A percentile compares a stretch with the other conserved stretches of the same genome.
These are phyloP conservation scores for Ptychochromis oligacanthus DNA, from an alignment of 2,113 vertebrate genomes.

Conservation along the genomic window DNA sequence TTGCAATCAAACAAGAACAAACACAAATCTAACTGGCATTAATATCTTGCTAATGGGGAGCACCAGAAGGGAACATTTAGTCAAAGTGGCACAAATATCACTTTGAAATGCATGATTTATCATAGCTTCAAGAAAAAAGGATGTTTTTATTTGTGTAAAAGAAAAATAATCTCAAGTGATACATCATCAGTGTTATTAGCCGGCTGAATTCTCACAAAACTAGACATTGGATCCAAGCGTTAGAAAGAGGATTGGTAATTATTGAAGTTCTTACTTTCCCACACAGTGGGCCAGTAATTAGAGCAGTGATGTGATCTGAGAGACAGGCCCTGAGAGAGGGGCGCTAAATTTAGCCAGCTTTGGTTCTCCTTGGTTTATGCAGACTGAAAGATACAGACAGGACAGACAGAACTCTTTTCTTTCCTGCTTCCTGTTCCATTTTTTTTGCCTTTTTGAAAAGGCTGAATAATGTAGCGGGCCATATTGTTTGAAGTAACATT, in stretches of 20 bases:
- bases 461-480: slow-evolving; percentile 72
- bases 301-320: slow-evolving; percentile 66
- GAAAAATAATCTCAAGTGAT: neutral
- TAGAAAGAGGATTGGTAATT: slow-evolving; percentile 10
- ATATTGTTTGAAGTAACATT: slow-evolving; percentile 70
- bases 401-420: slow-evolving; percentile 47
- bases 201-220: slow-evolving; percentile 11
- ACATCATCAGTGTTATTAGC: slow-evolving; percentile 13
- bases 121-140: neutral
- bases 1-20: slow-evolving; percentile 23
- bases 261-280: slow-evolving; percentile 58
- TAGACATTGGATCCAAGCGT: slow-evolving; percentile 9
- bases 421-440: neutral
- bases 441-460: slow-evolving; percentile 4
- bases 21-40: neutral
- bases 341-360: slow-evolving; percentile 77
- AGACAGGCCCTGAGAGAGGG: slow-evolving; percentile 56
- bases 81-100: slow-evolving; percentile 20
- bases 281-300: slow-evolving; percentile 69
- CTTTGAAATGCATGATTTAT: slow-evolving; percentile 32
- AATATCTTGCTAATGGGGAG: slow-evolving; percentile 10
- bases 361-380: slow-evolving; percentile 53
- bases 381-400: slow-evolving; percentile 48
- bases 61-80: slow-evolving; percentile 16
- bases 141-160: slow-evolving; percentile 14